Percentiles rank a stretch among this genome's conserved stretches.
Evolutionary conservation across 1,140 invertebrate genomes (phyloP).

Genomic region (Heterodera schachtii): DNA sequence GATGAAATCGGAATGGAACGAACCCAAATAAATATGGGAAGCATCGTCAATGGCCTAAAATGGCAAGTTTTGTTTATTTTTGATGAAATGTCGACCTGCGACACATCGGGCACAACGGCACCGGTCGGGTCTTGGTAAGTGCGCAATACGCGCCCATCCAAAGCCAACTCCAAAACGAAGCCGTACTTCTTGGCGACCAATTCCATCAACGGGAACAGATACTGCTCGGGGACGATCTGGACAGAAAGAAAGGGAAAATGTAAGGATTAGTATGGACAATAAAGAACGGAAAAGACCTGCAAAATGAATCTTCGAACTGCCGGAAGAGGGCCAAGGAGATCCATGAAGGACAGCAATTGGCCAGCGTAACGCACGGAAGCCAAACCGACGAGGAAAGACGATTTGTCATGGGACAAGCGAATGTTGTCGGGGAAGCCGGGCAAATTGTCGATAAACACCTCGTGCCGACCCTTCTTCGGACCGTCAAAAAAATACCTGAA

Average conservation of each 20-base stretch:
- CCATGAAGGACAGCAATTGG: slow-evolving; percentile 58
- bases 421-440: slow-evolving; percentile 68
- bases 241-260: too few relatives aligned
- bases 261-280: too few relatives aligned
- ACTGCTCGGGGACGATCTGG: slow-evolving; percentile 56
- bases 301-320: slow-evolving; percentile 63
- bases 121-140: slow-evolving; percentile 67
- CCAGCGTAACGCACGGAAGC: slow-evolving; percentile 55
- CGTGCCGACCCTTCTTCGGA: slow-evolving; percentile 55
- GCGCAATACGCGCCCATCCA: slow-evolving; percentile 64
- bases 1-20: slow-evolving; percentile 60
- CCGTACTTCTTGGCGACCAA: slow-evolving; percentile 65
- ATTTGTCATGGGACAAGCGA: slow-evolving; percentile 63
- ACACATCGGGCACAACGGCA: slow-evolving; percentile 59
- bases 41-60: slow-evolving; percentile 52
- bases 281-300: slow-evolving; percentile 46
- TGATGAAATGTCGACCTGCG: slow-evolving; percentile 57
- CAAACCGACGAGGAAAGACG: slow-evolving; percentile 53
- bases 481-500: slow-evolving; percentile 63
- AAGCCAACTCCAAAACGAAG: slow-evolving; percentile 66
- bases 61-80: slow-evolving; percentile 39
- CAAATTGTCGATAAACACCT: slow-evolving; percentile 66
- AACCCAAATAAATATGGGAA: slow-evolving; percentile 51
- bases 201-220: slow-evolving; percentile 58
- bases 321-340: slow-evolving; percentile 58